These are phyloP conservation scores for Poeciliopsis retropinna DNA, from an alignment of 2,113 vertebrate species.

Conservation along the genomic window DNA sequence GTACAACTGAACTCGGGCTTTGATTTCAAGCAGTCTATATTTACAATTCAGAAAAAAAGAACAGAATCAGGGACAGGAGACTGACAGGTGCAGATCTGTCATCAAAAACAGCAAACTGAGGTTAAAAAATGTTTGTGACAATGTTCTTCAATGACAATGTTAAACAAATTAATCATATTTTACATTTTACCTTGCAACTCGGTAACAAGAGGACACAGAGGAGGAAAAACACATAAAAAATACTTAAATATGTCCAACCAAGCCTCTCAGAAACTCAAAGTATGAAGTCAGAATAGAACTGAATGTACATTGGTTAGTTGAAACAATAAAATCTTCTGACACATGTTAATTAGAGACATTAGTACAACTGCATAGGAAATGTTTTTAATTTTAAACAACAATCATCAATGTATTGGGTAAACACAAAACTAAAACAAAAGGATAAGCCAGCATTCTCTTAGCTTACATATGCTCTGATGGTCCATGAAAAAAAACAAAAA, in stretches of 20 bases:
- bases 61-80: slow-evolving; percentile 5
- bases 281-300: slow-evolving; percentile 30
- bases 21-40: slow-evolving; percentile 1
- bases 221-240: background rate
- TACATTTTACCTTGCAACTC: background rate
- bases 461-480: background rate
- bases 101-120: background rate
- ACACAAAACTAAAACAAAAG: slow-evolving; percentile 8
- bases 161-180: background rate
- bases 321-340: slow-evolving; percentile 12
- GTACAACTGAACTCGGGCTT: background rate
- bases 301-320: slow-evolving; percentile 13
- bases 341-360: background rate
- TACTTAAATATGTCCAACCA: background rate
- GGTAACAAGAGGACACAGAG: background rate
- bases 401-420: slow-evolving; percentile 33
- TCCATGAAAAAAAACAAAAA: background rate
- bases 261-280: slow-evolving; percentile 4
- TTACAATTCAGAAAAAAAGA: background rate
- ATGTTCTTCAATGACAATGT: background rate
- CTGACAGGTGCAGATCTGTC: background rate
- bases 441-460: background rate
- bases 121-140: background rate
- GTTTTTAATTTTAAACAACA: slow-evolving; percentile 29
- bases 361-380: slow-evolving; percentile 13